Evolutionary conservation across 2,888 invertebrate genomes (phyloP), one percentile per base, ranked within the genome.

Genomic region (Sabatieria punctata): DNA sequence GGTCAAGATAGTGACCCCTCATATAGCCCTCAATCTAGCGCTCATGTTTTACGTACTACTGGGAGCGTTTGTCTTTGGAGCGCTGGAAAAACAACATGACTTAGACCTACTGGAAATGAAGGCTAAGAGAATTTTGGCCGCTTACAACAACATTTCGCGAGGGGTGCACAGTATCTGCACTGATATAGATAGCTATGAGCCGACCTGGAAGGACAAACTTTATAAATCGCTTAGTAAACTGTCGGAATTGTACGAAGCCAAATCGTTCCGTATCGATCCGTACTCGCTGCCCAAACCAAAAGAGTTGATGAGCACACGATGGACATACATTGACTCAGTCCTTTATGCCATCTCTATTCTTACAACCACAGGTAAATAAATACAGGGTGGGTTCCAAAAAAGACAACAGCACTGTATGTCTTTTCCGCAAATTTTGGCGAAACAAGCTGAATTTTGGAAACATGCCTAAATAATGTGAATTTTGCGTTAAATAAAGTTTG

Each of bases 291-390:
- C 50, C 24, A 48, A 55, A 21, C 44, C 49, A 39, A 50, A 51
- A 19, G 54, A 57, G 13, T 48, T 59, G 2, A 42, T 61, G 25
- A 57, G 57, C 18, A 55, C 60, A 2, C 48, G 57, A 46, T 63
- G 63, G 63, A 54, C 51, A 15, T 50, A 50, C 18, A 56, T 59
- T 26, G 55, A 58, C 8, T 56, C 59, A 11, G 50, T 60, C 37
- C 52, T 63, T 4, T 63, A 63, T 45, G 60, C 63, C 1, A 45
- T 63, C 8, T 62, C 61, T 21, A 63, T 63, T 47, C 49, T 63
- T 53, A 59, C 60, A n/a, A 41, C 49, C 15, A 42, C 45, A 8
- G 43, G 41, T 47, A 21, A 19, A 19, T 22, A n/a, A n/a, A n/a
- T 26, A 23, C 13, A 26, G 4, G 33, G 4, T 27, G 3, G 15